Conservation (phyloP, 2,797 vertebrate genomes). For the Coreius guichenoti region DNA sequence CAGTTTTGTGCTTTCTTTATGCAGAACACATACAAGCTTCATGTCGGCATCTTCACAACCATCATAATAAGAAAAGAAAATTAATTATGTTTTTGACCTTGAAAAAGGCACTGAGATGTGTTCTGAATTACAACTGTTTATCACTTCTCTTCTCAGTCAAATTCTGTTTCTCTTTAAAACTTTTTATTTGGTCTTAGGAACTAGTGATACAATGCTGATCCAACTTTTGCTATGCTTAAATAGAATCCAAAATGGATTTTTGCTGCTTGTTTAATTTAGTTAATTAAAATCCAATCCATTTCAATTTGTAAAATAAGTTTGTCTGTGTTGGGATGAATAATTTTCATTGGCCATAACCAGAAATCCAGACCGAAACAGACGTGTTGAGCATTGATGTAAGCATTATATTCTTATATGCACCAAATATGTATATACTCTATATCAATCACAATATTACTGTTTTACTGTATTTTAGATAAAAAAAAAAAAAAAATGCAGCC, state of each 20-base stretch:
- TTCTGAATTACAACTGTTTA: constrained; percentile 23
- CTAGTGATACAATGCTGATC: background rate
- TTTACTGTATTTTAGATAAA: background rate
- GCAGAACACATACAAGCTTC: constrained; percentile 40
- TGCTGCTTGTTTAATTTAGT: constrained; percentile 12
- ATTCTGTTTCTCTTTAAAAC: background rate
- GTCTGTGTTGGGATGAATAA: background rate
- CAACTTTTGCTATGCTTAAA: background rate
- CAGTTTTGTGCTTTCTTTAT: constrained; percentile 19
- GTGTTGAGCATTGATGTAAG: background rate
- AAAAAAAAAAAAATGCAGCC: background rate
- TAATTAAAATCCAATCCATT: background rate
- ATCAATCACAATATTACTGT: no score
- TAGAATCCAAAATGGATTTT: background rate
- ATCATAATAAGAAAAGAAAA: constrained; percentile 39
- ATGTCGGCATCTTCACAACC: constrained; percentile 12
- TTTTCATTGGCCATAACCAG: background rate
- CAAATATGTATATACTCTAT: background rate
- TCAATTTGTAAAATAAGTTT: background rate
- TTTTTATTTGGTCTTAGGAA: background rate
- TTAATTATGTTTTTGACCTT: constrained; percentile 36
- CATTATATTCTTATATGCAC: background rate
- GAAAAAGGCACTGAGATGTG: constrained; percentile 8
- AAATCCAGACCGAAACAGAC: background rate
- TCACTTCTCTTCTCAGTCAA: background rate